Evolutionary conservation across 2,113 vertebrate genomes (phyloP).

Genomic region (Chionis minor): DNA sequence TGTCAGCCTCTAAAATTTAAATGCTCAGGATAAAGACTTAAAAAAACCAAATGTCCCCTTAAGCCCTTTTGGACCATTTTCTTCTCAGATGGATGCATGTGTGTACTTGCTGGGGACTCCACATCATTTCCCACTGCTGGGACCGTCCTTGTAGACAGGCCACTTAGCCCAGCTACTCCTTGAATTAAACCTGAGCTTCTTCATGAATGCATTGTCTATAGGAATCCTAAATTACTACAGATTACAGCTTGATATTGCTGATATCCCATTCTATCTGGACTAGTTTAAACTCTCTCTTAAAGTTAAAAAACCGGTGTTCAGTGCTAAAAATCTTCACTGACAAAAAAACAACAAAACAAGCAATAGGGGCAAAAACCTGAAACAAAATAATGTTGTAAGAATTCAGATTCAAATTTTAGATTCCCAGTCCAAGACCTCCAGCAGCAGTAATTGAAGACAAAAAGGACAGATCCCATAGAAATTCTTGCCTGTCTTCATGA

Average conservation of each 20-base stretch:
- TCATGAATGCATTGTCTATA: background rate
- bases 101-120: background rate
- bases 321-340: background rate
- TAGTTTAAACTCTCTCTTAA: background rate
- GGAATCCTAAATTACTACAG: background rate
- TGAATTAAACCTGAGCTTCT: background rate
- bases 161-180: background rate
- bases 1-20: background rate
- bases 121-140: background rate
- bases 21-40: background rate
- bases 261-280: background rate
- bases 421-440: background rate
- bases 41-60: background rate
- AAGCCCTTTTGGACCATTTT: background rate
- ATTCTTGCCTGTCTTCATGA: background rate
- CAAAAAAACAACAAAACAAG: background rate
- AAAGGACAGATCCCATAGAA: background rate
- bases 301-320: background rate
- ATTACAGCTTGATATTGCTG: background rate
- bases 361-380: background rate
- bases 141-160: accelerated
- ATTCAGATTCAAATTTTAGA: background rate
- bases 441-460: background rate
- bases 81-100: background rate
- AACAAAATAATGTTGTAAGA: background rate